These are phyloP conservation scores for Orthonevra nobilis DNA, from an alignment of 2,888 invertebrate species.

Conservation along the genomic window DNA sequence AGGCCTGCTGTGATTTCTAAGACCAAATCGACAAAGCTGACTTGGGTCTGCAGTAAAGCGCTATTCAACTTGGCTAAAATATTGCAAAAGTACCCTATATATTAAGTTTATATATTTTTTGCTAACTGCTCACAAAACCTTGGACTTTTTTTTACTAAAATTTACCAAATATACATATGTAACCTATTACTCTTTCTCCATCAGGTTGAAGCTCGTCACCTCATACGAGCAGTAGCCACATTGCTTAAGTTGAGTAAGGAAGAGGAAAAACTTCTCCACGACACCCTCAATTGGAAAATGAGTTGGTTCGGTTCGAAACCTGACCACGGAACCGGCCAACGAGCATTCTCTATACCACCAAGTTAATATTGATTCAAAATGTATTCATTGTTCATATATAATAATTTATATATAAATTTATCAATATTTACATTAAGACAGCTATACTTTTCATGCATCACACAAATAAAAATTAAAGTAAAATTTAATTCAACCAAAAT, in stretches of 20 bases:
- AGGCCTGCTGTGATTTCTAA: too few relatives aligned
- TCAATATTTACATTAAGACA: conserved; percentile 55
- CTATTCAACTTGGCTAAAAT: too few relatives aligned
- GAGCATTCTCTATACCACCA: conserved; percentile 82
- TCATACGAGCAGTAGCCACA: conserved; percentile 93
- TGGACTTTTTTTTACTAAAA: too few relatives aligned
- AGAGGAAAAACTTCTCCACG: conserved; percentile 90
- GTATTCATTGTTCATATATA: conserved; percentile 41
- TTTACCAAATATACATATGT: too few relatives aligned
- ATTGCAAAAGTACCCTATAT: too few relatives aligned
- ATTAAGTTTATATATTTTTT: too few relatives aligned
- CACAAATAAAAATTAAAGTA: conserved; percentile 13
- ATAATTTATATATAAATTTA: conserved; percentile 18
- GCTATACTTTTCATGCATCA: conserved; percentile 59
- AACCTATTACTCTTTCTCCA: background rate
- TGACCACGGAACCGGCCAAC: conserved; percentile 82
- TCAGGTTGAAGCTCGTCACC: conserved; percentile 89
- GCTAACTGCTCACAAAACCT: too few relatives aligned
- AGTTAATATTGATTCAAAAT: conserved; percentile 81
- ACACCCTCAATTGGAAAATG: conserved; percentile 80
- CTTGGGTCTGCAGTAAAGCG: too few relatives aligned
- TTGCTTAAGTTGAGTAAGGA: conserved; percentile 91
- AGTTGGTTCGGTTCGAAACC: conserved; percentile 82
- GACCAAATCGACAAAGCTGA: too few relatives aligned
- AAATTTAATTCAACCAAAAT: conserved; percentile 29